Evolutionary conservation across 1,140 invertebrate species (phyloP), one percentile per base, ranked within the genome.

Genomic region (Drosophila mojavensis): DNA sequence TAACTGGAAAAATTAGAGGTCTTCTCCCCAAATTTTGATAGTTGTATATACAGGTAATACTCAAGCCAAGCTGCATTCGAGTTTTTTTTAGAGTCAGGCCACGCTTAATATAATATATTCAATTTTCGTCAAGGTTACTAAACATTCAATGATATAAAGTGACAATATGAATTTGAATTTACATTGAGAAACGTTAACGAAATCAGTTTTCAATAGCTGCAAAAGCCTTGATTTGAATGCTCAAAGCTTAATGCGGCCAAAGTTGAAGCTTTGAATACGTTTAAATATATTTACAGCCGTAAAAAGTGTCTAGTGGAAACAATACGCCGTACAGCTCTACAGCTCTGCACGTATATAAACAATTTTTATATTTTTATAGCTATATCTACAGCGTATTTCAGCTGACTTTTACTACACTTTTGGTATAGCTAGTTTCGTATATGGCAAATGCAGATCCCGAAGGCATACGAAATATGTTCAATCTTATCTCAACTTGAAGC

Each of bases 401-500:
- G 33, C 7, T 50, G 50, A 51, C 55, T 36, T 13, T 15, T 41
- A 69, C 26, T 61, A n/a, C 7, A 39, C 36, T 39, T 39, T 10
- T 4, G 36, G 11, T 47, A 33, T 24, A 11, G 6, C 7, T 26
- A 39, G 17, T 53, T 39, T 15, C 28, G 28, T 30, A 53, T 48
- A 30, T 30, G n/a, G 43, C 17, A 56, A 20, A 62, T 48, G 54
- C 41, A 67, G 33, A 62, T 33, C 28, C 10, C 20, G 6, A 10
- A 43, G 20, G 51, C 41, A 47, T 33, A 61, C 24, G 55, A 11
- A 60, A 9, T 55, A 78, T 71, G 70, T 62, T 81, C 33, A 66
- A 85, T 86, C 83, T 89, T 86, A 89, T 86, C 83, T 88, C 54
- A 62, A 43, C 76, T 74, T 59, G 54, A 30, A 64, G 66, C 72